Percentiles rank a stretch among this genome's conserved stretches.
Evolutionary conservation across 2,797 vertebrate species (phyloP).

Genomic region (Sebastes paucispinis): DNA sequence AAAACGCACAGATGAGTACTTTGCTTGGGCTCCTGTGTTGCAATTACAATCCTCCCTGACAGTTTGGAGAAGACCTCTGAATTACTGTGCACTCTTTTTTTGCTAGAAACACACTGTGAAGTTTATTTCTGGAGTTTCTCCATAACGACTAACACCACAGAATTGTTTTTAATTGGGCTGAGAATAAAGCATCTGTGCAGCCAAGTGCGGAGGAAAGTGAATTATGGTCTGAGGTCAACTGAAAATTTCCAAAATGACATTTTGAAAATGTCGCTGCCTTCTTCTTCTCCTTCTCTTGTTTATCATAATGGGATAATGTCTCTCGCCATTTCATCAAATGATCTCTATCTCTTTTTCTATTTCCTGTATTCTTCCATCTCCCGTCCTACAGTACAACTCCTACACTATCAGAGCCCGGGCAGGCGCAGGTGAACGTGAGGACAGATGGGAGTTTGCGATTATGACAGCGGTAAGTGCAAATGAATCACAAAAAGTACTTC

Average conservation of each 20-base stretch:
- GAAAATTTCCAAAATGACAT: constrained; percentile 55
- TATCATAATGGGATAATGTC: constrained; percentile 45
- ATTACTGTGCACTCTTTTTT: neutral
- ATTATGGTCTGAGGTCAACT: constrained; percentile 45
- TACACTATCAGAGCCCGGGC: neutral
- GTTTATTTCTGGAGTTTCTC: constrained; percentile 1
- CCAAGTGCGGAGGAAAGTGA: constrained; percentile 28
- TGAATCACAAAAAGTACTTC: neutral
- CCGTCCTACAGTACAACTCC: neutral
- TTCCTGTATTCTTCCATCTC: neutral
- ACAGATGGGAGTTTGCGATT: neutral
- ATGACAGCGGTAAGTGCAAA: neutral
- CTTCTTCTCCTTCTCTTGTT: constrained; percentile 46
- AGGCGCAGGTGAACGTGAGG: constrained; percentile 5
- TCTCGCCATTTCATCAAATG: constrained; percentile 16
- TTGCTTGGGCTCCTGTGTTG: neutral
- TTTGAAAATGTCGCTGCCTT: constrained; percentile 46
- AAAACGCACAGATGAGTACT: neutral
- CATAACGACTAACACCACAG: neutral
- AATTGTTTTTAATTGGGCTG: constrained; percentile 38
- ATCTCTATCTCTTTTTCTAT: constrained; percentile 2
- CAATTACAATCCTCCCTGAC: neutral
- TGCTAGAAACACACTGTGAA: neutral
- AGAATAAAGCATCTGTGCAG: constrained; percentile 29
- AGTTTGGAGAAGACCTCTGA: neutral